Percentiles rank a stretch among this genome's conserved stretches.
Conservation (phyloP, 2,888 invertebrate genomes). For the Amiota mariae region DNA sequence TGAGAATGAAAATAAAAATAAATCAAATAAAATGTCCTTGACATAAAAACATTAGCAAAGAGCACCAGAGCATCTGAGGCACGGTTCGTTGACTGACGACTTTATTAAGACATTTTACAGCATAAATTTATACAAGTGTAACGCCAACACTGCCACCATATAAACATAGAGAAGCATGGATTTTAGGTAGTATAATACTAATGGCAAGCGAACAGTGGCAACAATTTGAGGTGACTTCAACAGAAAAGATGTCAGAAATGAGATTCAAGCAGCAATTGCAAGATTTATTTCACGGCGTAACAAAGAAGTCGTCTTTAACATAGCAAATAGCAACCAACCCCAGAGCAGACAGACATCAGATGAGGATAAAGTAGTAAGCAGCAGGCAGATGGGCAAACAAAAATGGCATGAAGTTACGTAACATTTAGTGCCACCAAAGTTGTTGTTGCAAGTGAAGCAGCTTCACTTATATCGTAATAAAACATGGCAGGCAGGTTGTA, state of each 20-base stretch:
- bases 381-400: neutral
- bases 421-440: conserved; percentile 8
- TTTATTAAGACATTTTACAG: conserved; percentile 68
- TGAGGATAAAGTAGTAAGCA: neutral
- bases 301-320: conserved; percentile 19
- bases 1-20: neutral
- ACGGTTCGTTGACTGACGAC: conserved; percentile 40
- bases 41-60: conserved; percentile 41
- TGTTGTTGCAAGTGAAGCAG: conserved; percentile 25
- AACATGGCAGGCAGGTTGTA: conserved; percentile 27
- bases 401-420: no score
- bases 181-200: neutral
- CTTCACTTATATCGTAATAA: conserved; percentile 46
- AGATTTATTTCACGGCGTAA: conserved; percentile 60
- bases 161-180: no score
- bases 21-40: conserved; percentile 60
- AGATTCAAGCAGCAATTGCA: conserved; percentile 64
- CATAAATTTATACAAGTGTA: conserved; percentile 60
- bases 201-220: conserved; percentile 20
- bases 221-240: conserved; percentile 22
- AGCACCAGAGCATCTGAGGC: conserved; percentile 6
- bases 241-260: conserved; percentile 49
- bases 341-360: neutral
- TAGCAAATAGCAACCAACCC: conserved; percentile 1
- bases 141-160: conserved; percentile 27